Conservation (phyloP, 2,113 vertebrate species). For the Epinephelus lanceolatus region DNA sequence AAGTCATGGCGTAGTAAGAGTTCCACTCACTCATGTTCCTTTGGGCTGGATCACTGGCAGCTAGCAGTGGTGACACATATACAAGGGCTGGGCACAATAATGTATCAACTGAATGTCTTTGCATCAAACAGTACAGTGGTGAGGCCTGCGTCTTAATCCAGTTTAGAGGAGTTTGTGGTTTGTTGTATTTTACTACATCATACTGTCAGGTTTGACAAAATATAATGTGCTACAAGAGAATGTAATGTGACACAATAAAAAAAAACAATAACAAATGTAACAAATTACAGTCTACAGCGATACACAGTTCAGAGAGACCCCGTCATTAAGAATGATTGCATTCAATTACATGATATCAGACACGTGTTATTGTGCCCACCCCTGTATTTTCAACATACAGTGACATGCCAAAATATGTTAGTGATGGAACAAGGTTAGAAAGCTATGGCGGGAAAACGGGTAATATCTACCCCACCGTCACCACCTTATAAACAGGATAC, state of each 20-base stretch:
- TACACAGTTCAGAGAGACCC: not conserved
- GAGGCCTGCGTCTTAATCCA: not conserved
- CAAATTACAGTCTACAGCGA: not conserved
- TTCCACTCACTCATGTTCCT: not conserved
- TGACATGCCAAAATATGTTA: slow-evolving; percentile 7
- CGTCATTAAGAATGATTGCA: not conserved
- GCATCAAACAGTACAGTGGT: not conserved
- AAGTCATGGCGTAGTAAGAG: not conserved
- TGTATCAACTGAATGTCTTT: not conserved
- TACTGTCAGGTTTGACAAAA: not conserved
- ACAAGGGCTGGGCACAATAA: slow-evolving; percentile 5
- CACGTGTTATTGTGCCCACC: slow-evolving; percentile 3
- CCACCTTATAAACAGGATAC: not conserved
- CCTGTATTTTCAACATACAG: slow-evolving; percentile 1
- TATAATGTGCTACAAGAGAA: not conserved
- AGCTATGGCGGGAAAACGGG: not conserved
- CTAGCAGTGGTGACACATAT: not conserved
- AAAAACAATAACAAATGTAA: not conserved
- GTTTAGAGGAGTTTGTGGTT: not conserved
- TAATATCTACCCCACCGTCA: not conserved
- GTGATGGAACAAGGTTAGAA: not conserved
- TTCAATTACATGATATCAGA: not conserved
- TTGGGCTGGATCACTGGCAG: not conserved
- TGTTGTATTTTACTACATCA: not conserved
- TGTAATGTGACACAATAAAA: not conserved